Evolutionary conservation across 2,888 invertebrate species (phyloP).

Genomic region (Papilio gigon): DNA sequence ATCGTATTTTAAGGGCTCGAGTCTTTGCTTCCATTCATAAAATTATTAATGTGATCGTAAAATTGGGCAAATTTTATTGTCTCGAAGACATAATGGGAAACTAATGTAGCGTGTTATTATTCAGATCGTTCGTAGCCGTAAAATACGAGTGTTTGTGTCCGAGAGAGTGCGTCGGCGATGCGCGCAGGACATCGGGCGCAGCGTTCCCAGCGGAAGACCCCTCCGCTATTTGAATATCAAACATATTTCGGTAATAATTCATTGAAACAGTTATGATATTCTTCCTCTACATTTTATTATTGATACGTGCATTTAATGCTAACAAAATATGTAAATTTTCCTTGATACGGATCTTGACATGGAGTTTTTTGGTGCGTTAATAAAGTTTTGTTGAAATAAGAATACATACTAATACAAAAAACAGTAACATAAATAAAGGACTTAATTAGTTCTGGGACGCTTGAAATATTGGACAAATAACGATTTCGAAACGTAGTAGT

Average conservation of each 20-base stretch:
- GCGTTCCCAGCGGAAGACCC: conserved; percentile 77
- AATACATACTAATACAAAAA: conserved; percentile 14
- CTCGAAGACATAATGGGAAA: conserved; percentile 82
- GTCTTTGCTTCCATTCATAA: conserved; percentile 82
- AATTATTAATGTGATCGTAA: conserved; percentile 83
- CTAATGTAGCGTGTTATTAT: conserved; percentile 83
- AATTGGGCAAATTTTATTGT: conserved; percentile 83
- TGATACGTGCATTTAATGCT: conserved; percentile 67
- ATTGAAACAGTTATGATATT: conserved; percentile 80
- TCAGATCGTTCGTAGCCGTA: conserved; percentile 80
- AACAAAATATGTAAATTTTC: conserved; percentile 67
- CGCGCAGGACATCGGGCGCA: conserved; percentile 50
- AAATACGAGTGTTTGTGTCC: conserved; percentile 76
- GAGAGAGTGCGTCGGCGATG: conserved; percentile 55
- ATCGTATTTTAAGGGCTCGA: conserved; percentile 72
- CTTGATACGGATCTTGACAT: conserved; percentile 22
- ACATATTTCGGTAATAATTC: conserved; percentile 77
- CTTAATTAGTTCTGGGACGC: neutral
- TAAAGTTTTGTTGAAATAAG: conserved; percentile 32
- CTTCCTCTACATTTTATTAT: conserved; percentile 69
- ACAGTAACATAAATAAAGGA: neutral
- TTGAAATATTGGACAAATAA: neutral
- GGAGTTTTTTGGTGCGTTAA: conserved; percentile 48
- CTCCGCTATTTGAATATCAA: conserved; percentile 79
- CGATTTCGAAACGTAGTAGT: neutral